A percentile compares a stretch with the other conserved stretches of the same genome.
Evolutionary conservation across 2,888 invertebrate genomes (phyloP).

Genomic region (Cyclophora punctaria): DNA sequence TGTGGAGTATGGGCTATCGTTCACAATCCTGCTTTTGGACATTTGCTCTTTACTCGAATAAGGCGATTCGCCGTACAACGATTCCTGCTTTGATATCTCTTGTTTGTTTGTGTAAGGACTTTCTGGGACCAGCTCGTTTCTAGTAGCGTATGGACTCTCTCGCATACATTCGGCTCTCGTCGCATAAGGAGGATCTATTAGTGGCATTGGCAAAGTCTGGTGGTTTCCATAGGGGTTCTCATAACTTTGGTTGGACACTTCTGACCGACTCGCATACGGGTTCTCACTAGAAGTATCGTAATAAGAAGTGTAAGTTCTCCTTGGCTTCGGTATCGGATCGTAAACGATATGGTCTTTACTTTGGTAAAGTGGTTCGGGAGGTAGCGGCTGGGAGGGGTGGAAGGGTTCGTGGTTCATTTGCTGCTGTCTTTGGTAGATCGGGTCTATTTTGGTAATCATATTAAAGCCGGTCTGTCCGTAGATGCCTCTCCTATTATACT

Average conservation of each 20-base stretch:
- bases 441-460: conserved; percentile 74
- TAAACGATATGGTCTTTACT: conserved; percentile 68
- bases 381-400: conserved; percentile 67
- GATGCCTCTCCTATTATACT: conserved; percentile 65
- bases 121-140: conserved; percentile 35
- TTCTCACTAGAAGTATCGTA: conserved; percentile 66
- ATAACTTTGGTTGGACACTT: conserved; percentile 59
- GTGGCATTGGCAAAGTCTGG: conserved; percentile 55
- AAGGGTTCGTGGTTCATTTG: conserved; percentile 69
- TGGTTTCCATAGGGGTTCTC: conserved; percentile 63
- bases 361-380: conserved; percentile 71
- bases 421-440: conserved; percentile 72
- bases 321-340: conserved; percentile 69
- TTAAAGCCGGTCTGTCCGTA: conserved; percentile 68
- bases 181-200: conserved; percentile 48
- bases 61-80: conserved; percentile 55
- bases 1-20: conserved; percentile 63
- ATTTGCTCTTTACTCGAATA: conserved; percentile 69
- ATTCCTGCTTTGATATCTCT: conserved; percentile 49
- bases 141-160: conserved; percentile 36
- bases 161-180: conserved; percentile 30
- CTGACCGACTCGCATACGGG: conserved; percentile 57
- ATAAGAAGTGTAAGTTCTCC: conserved; percentile 64
- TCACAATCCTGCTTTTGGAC: conserved; percentile 48
- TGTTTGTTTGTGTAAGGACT: conserved; percentile 44